Conservation (phyloP, 92 coral and sea anemone species). For the Desmophyllum pertusum region DNA sequence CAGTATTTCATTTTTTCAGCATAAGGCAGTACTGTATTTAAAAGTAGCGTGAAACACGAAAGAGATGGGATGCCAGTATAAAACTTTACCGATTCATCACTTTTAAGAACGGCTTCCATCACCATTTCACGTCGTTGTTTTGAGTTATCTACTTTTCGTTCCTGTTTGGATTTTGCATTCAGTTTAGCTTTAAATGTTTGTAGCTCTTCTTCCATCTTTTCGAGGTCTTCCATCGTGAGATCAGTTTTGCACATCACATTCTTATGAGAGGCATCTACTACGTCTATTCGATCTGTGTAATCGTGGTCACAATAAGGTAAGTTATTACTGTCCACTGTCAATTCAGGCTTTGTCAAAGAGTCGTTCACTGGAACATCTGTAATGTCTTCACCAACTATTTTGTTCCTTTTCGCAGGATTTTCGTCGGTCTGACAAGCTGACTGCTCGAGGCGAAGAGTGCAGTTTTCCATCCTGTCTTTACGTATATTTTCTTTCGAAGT, state of each 20-base stretch:
- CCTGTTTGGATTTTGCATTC: constrained; percentile 10
- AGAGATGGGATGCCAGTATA: constrained; percentile 1
- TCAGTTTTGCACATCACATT: constrained; percentile 30
- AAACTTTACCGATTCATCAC: constrained; percentile 15
- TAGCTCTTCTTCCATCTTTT: constrained; percentile 9
- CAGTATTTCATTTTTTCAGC: constrained; percentile 24
- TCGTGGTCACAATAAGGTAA: constrained; percentile 40
- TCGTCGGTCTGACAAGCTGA: constrained; percentile 47
- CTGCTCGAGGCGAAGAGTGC: constrained; percentile 40
- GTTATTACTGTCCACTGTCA: constrained; percentile 26
- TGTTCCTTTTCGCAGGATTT: constrained; percentile 45
- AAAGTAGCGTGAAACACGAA: constrained; percentile 22
- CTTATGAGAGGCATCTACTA: constrained; percentile 13
- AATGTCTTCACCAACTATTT: constrained; percentile 21
- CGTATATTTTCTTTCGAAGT: constrained; percentile 36
- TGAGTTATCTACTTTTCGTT: constrained; percentile 21
- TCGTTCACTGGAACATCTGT: constrained; percentile 21
- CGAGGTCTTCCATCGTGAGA: constrained; percentile 22
- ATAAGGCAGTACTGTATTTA: constrained; percentile 13
- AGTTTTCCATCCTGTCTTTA: constrained; percentile 36
- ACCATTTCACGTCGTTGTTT: constrained; percentile 15
- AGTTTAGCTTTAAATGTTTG: constrained; percentile 23
- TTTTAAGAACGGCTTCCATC: constrained; percentile 9
- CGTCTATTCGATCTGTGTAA: constrained; percentile 36
- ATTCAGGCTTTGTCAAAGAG: constrained; percentile 18